phyloP scores from a whole-genome alignment of 1,140 invertebrate species.

The Drosophila mayri region DNA sequence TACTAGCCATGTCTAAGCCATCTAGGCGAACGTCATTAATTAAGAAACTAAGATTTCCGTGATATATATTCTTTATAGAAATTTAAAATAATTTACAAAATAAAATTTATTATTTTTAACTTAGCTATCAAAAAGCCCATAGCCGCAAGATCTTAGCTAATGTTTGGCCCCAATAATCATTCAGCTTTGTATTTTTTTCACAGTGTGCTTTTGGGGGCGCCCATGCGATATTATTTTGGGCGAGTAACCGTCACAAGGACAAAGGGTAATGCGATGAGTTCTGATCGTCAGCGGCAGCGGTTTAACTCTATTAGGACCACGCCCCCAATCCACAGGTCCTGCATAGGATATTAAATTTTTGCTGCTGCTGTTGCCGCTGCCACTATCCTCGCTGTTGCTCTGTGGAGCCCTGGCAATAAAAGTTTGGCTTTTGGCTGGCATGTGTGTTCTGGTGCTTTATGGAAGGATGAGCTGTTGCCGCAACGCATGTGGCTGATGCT shows the following conservation, averaged over 20 bases:
- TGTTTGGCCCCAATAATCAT: background rate
- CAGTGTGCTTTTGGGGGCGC: constrained; percentile 4
- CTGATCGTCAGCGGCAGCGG: constrained; percentile 60
- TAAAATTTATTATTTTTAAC: too few relatives aligned
- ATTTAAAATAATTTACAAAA: too few relatives aligned
- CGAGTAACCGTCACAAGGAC: constrained; percentile 35
- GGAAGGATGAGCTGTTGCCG: constrained; percentile 68
- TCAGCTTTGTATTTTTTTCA: background rate
- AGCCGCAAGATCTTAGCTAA: too few relatives aligned
- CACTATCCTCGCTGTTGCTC: constrained; percentile 19
- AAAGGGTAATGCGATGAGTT: constrained; percentile 73
- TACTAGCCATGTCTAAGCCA: background rate
- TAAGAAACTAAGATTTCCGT: too few relatives aligned
- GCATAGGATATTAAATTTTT: constrained; percentile 70
- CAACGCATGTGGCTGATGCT: constrained; percentile 80
- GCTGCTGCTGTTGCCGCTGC: background rate
- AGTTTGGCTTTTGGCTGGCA: constrained; percentile 39
- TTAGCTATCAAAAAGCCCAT: too few relatives aligned
- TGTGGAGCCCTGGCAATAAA: constrained; percentile 56
- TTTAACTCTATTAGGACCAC: constrained; percentile 67
- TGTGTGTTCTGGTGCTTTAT: constrained; percentile 44
- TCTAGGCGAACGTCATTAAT: background rate
- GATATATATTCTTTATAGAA: too few relatives aligned
- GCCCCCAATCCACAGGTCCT: constrained; percentile 35
- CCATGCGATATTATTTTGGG: constrained; percentile 61